phyloP scores from a whole-genome alignment of 2,888 invertebrate genomes.

The Eupithecia pulchellata region DNA sequence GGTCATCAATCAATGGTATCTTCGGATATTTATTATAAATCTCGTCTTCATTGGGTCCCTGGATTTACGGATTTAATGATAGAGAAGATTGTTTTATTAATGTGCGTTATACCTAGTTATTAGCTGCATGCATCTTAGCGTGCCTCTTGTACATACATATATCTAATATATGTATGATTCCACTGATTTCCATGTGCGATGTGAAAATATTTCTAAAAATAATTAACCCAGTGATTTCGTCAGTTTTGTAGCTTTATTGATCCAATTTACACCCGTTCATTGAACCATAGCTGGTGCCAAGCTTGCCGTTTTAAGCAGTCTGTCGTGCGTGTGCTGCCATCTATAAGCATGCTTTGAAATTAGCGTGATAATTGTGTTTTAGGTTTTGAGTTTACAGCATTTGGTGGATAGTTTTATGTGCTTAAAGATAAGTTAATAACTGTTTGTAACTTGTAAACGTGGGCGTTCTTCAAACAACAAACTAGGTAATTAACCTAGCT shows the following conservation, averaged over 20 bases:
- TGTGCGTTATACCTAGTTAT: not conserved
- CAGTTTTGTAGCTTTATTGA: slow-evolving; percentile 5
- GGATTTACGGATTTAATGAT: slow-evolving; percentile 9
- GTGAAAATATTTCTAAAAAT: not conserved
- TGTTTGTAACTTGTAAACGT: not conserved
- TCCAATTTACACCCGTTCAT: slow-evolving; percentile 4
- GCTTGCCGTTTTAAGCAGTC: not conserved
- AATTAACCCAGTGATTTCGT: not conserved
- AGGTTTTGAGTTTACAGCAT: not conserved
- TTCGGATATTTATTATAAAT: slow-evolving; percentile 33
- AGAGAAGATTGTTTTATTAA: slow-evolving; percentile 10
- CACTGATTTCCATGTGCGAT: not conserved
- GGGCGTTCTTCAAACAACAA: no score
- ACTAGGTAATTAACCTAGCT: no score
- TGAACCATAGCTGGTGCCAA: slow-evolving; percentile 3
- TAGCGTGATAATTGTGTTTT: not conserved
- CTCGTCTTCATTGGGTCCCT: slow-evolving; percentile 9
- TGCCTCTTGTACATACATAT: not conserved
- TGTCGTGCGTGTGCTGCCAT: slow-evolving; percentile 3
- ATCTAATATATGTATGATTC: not conserved
- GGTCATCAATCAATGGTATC: slow-evolving; percentile 45
- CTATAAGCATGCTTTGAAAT: not conserved
- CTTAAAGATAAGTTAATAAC: not conserved
- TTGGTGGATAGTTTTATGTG: not conserved
- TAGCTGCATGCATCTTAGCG: not conserved